These are phyloP conservation scores for Lycia hirtaria DNA, from an alignment of 2,888 invertebrate genomes.

Conservation along the genomic window DNA sequence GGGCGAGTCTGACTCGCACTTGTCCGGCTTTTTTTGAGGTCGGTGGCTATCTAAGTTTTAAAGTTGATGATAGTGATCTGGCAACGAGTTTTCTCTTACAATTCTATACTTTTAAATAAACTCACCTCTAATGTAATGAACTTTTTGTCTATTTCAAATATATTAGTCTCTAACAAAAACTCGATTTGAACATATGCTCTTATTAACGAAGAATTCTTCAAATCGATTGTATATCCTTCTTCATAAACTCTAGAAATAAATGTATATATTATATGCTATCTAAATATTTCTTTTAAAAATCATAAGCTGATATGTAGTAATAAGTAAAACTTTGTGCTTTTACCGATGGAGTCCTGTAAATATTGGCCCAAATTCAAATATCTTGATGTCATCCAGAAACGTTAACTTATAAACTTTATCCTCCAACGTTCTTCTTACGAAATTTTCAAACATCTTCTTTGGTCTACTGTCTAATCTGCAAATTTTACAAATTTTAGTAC, in stretches of 20 bases:
- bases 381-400: slow-evolving; percentile 73
- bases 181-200: slow-evolving; percentile 76
- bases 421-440: slow-evolving; percentile 69
- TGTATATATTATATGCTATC: background rate
- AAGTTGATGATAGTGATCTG: too few species aligned
- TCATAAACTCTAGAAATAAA: slow-evolving; percentile 70
- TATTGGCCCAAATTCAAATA: slow-evolving; percentile 79
- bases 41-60: too few species aligned
- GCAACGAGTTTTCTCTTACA: too few species aligned
- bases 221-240: slow-evolving; percentile 75
- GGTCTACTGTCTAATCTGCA: slow-evolving; percentile 76
- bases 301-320: background rate
- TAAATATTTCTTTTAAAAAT: background rate
- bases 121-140: slow-evolving; percentile 66
- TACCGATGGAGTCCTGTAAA: slow-evolving; percentile 71
- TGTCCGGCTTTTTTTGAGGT: too few species aligned
- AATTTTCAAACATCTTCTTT: slow-evolving; percentile 79
- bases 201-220: slow-evolving; percentile 84
- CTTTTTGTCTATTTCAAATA: slow-evolving; percentile 76
- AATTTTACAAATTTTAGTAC: too few species aligned
- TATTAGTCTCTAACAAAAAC: slow-evolving; percentile 69
- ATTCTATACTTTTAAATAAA: too few species aligned
- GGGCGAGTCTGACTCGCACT: too few species aligned
- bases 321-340: background rate
- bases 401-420: slow-evolving; percentile 71